Evolutionary conservation across 2,888 invertebrate genomes (phyloP), one percentile per base, ranked within the genome.

Genomic region (Amphipyra berbera): DNA sequence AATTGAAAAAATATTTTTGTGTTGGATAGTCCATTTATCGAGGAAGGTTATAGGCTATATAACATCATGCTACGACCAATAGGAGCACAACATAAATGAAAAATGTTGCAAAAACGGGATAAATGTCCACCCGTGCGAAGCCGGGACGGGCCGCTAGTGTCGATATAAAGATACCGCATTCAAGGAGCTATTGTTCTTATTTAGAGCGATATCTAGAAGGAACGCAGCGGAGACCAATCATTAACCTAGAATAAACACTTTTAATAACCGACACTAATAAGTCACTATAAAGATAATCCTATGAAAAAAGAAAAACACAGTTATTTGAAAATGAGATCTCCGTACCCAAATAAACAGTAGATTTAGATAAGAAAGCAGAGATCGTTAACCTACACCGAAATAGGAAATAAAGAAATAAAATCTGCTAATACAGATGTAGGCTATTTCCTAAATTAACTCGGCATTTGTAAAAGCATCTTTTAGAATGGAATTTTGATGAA

Each of bases 341-440:
- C 27, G 1, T 21, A 21, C 13, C n/a, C 46, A 52, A 56, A 62
- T 56, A 62, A 56, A 42, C 41, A 56, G n/a, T 7, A n/a, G n/a
- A n/a, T n/a, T 3, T 7, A 41, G 37, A 53, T 55, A 46, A 37
- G 12, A n/a, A 41, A 4, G 9, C 14, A 15, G 33, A 62, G 37
- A 41, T 57, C 52, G 45, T 49, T 70, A 41, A 53, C 71, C 71
- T 57, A 41, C 5, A n/a, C 10, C 1, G 3, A 45, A 53, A 44
- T 5, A 30, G 6, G 8, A 0, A 46, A 1, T n/a, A 7, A 33
- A 41, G 13, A 41, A 41, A 41, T 6, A 6, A 6, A 33, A 33
- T 8, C 6, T 33, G 4, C 30, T 7, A 7, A 4, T 30, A 30
- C 13, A 41, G 13, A 41, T 14, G 40, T 38, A 38, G 38, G n/a